Base-by-base conservation (phyloP, 2,113 vertebrate genomes). In the Salvelinus alpinus region DNA sequence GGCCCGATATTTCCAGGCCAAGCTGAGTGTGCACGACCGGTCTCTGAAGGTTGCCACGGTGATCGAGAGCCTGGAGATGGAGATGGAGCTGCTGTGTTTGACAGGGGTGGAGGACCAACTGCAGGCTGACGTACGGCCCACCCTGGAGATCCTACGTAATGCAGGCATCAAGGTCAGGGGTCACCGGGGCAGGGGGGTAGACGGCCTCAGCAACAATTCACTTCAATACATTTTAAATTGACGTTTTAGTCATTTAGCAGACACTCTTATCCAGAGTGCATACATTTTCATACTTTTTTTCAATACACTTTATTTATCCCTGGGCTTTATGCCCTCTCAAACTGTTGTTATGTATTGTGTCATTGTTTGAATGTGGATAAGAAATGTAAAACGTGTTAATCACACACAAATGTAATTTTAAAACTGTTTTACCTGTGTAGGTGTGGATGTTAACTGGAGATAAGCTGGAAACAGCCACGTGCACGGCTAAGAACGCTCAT, bases 401-500 rank as follows among this genome's bases (percentile, higher is more conserved):
- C 38, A 44, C 38, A 44, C 38, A 44, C 2, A 44, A 44, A 44
- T 12, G 2, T 25, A 20, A 44, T 12, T 67, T 34, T 16, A 13
- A 27, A 22, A 25, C 34, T 31, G 65, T 72, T 0, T 34, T 54
- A 57, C 76, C 48, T 27, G 70, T 44, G n/a, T 79, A 99, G 97
- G 97, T 99, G 34, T 99, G 97, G 97, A 99, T 99, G 97, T 92
- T 99, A 84, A 99, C 97, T 0, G 97, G 97, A 77, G 97, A 99
- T 91, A 99, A 99, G 88, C 90, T 99, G 60, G 97, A 99, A 91
- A 99, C 97, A 0, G 97, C 97, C 67, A 99, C 97, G 0, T 99
- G 97, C 91, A 99, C 97, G 0, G 97, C 97, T 9, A 99, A 99
- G 91, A 99, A 99, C 0, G 97, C 97, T 0, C 97, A 99, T 83